phyloP scores from a whole-genome alignment of 2,888 invertebrate genomes.

The Podotricha telesiphe region DNA sequence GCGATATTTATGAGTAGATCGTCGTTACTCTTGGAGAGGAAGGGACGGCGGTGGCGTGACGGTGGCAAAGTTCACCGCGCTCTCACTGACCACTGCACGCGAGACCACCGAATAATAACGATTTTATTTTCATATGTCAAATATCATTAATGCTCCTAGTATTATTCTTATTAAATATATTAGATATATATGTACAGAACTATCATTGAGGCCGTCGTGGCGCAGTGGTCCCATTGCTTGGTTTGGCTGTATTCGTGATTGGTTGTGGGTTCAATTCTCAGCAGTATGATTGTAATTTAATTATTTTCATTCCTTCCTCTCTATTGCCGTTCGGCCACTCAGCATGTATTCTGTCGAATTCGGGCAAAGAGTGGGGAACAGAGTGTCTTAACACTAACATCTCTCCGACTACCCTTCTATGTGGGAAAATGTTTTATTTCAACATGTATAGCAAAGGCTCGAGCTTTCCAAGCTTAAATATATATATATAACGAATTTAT shows the following conservation, averaged over 20 bases:
- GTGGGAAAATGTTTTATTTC: neutral
- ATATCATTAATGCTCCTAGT: conserved; percentile 4
- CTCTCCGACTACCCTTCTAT: too few species aligned
- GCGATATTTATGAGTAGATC: neutral
- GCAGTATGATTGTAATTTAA: too few species aligned
- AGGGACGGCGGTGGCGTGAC: conserved; percentile 12
- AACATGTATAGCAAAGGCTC: neutral
- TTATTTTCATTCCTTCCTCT: too few species aligned
- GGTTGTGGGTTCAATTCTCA: too few species aligned
- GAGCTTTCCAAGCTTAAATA: too few species aligned
- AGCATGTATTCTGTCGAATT: too few species aligned
- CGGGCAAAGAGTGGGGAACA: too few species aligned
- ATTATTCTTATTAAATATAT: neutral
- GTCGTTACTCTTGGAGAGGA: neutral
- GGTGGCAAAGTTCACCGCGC: conserved; percentile 32
- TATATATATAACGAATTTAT: neutral
- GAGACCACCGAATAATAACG: conserved; percentile 14
- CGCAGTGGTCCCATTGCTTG: too few species aligned
- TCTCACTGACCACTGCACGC: conserved; percentile 30
- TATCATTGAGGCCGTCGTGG: neutral
- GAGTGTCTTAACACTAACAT: too few species aligned
- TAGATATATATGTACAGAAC: neutral
- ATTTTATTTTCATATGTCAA: conserved; percentile 17
- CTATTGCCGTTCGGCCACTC: too few species aligned
- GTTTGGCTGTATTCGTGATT: too few species aligned